Evolutionary conservation across 2,888 invertebrate genomes (phyloP), one percentile per base, ranked within the genome.

Genomic region (Rhamphomyia laevipes): DNA sequence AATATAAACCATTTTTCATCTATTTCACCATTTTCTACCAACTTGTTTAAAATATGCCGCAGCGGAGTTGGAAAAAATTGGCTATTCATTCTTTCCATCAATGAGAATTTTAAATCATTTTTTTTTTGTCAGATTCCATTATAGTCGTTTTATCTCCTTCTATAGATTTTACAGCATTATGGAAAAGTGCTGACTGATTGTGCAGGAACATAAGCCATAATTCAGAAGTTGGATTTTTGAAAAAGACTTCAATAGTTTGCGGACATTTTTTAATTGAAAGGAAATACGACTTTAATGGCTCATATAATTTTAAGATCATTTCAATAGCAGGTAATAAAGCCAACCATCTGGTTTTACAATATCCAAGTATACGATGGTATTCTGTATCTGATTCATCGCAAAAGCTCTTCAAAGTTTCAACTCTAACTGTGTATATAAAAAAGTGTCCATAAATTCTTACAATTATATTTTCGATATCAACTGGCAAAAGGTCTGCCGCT

Each of bases 311-410:
- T 33, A 47, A 23, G 1, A 50, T 15, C 18, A 43, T 18, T 31
- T 43, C 45, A 21, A 52, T 17, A 17, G 43, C 46, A 15, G 48
- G 50, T 42, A 46, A 40, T 16, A 52, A 31, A 15, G 46, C 49
- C 10, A 52, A 43, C 50, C 52, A 47, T 46, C 46, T 47, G 11
- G 52, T 48, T 49, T 53, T 50, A 23, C 49, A 45, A 38, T 44
- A 45, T 11, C 53, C 42, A 17, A 50, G 21, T 18, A 46, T 38
- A 30, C 38, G 18, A 23, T 46, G 23, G 17, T 49, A 51, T 46
- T 51, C 16, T 12, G 37, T 38, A n/a, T 52, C 40, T 23, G 47
- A 35, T 27, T 45, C 15, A 15, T 40, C 15, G 30, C 48, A 53
- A 33, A 51, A 45, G 7, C 45, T 27, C 42, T 51, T 52, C 5